Percentiles rank a stretch among this genome's conserved stretches.
Evolutionary conservation across 2,113 vertebrate species (phyloP).

Genomic region (Rhinolophus sinicus): DNA sequence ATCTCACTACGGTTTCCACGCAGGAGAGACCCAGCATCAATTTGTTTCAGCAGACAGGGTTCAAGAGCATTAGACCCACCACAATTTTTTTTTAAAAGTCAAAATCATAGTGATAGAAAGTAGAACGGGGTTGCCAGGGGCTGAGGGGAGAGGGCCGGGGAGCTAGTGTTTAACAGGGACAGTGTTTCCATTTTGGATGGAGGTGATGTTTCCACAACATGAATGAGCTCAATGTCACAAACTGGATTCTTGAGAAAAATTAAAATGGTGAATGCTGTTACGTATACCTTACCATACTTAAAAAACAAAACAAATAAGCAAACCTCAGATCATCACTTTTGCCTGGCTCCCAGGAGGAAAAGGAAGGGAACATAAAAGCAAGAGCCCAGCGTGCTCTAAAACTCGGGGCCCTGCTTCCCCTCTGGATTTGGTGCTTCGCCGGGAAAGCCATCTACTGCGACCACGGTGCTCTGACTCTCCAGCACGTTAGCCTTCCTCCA

Average conservation of each 20-base stretch:
- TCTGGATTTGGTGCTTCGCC: neutral
- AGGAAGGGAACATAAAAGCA: neutral
- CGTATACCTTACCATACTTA: neutral
- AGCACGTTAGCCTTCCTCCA: neutral
- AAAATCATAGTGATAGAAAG: neutral
- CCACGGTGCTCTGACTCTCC: neutral
- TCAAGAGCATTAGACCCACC: neutral
- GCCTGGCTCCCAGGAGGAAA: neutral
- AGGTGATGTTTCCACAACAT: neutral
- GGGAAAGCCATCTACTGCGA: neutral
- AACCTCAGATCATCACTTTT: neutral
- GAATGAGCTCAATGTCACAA: neutral
- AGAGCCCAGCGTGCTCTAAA: neutral
- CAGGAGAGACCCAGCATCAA: neutral
- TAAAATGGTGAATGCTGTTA: neutral
- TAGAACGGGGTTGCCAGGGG: neutral
- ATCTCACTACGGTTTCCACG: neutral
- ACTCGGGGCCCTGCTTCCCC: fast-evolving
- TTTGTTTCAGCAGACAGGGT: neutral
- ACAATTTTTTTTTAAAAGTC: neutral
- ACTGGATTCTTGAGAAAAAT: neutral
- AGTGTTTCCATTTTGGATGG: neutral
- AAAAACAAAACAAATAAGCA: neutral
- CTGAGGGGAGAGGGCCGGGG: neutral
- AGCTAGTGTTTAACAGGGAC: neutral